phyloP scores from a whole-genome alignment of 2,888 invertebrate species.

The Penaeus monodon region DNA sequence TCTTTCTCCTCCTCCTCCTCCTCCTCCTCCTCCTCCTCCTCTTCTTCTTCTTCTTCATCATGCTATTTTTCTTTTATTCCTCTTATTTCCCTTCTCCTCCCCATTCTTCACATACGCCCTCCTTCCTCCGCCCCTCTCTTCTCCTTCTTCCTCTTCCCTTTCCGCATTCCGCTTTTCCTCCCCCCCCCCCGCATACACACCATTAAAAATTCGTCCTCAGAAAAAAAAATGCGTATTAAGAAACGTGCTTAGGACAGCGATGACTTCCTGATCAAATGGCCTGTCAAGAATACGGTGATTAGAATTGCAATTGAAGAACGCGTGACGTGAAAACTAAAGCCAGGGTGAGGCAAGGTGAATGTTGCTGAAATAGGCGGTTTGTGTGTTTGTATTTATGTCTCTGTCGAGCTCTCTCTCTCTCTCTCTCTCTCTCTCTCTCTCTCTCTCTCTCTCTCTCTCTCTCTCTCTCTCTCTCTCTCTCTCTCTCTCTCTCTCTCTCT shows the following conservation, averaged over 20 bases:
- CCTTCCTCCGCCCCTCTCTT: background rate
- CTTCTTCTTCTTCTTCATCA: too few species aligned
- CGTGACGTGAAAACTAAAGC: too few species aligned
- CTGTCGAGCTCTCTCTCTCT: background rate
- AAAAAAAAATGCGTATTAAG: too few species aligned
- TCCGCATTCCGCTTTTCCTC: background rate
- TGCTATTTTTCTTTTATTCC: too few species aligned
- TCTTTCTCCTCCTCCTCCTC: too few species aligned
- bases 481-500: background rate
- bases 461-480: background rate
- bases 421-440: constrained; percentile 34
- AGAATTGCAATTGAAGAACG: too few species aligned
- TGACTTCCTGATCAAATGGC: too few species aligned
- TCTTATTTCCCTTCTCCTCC: background rate
- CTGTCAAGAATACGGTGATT: too few species aligned
- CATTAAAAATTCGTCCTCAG: background rate
- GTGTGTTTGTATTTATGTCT: background rate
- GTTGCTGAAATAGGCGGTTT: too few species aligned
- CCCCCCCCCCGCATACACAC: background rate
- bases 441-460: constrained; percentile 27
- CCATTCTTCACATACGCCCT: background rate
- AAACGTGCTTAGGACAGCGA: too few species aligned
- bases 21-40: too few species aligned
- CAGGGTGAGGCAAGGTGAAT: too few species aligned
- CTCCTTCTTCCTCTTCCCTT: background rate